Evolutionary conservation across 2,113 vertebrate genomes (phyloP).

Genomic region (Xenus cinereus): DNA sequence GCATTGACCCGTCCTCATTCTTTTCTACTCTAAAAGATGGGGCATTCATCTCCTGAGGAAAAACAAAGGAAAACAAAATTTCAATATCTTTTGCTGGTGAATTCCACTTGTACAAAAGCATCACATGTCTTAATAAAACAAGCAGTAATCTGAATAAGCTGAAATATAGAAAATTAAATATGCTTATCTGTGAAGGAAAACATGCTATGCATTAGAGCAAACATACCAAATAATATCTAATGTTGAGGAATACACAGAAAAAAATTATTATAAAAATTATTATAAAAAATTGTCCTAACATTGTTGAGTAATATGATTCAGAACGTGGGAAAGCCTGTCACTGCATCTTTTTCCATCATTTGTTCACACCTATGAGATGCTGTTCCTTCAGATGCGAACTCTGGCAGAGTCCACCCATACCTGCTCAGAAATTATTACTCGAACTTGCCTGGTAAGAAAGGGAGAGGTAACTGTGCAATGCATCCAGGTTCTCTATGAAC

Average conservation of each 20-base stretch:
- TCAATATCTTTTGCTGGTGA: background rate
- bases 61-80: background rate
- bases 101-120: background rate
- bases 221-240: background rate
- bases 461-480: conserved; percentile 79
- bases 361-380: background rate
- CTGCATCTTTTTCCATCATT: background rate
- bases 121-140: background rate
- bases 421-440: background rate
- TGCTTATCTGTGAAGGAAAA: background rate
- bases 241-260: background rate
- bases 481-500: conserved; percentile 83
- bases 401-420: background rate
- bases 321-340: background rate
- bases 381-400: background rate
- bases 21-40: conserved; percentile 80
- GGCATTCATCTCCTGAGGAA: conserved; percentile 77
- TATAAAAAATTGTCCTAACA: background rate
- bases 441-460: conserved; percentile 81
- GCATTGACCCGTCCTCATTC: conserved; percentile 74
- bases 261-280: background rate
- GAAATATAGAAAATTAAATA: background rate
- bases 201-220: background rate
- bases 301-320: background rate
- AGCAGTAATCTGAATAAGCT: background rate